phyloP scores from a whole-genome alignment of 1,140 invertebrate species.

The fruit fly (Drosophila melanogaster) region Release_6_plus_ISO1_MT NT_033779.5:4019501-4020000 shows the following conservation, averaged over 20 bases:
- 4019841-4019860: neutral
- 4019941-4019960: neutral
- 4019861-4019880: too few species aligned
- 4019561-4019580: slow-evolving; percentile 79
- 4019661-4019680: slow-evolving; percentile 4
- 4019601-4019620: slow-evolving; percentile 83
- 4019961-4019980: neutral
- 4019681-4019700: slow-evolving; percentile 64
- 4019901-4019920: neutral
- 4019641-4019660: slow-evolving; percentile 5
- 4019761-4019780: neutral
- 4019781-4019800: neutral
- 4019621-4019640: slow-evolving; percentile 48
- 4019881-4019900: neutral
- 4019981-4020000: neutral
- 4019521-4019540: slow-evolving; percentile 76
- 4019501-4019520: slow-evolving; percentile 72
- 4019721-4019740: slow-evolving; percentile 61
- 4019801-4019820: slow-evolving; percentile 27
- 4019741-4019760: slow-evolving; percentile 47
- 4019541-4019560: slow-evolving; percentile 62
- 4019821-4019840: slow-evolving; percentile 14
- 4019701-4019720: slow-evolving; percentile 67
- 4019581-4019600: slow-evolving; percentile 83
- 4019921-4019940: neutral